Percentiles rank a stretch among this genome's conserved stretches.
Evolutionary conservation across 23 tunicate species (phyloP).

Genomic region (Halocynthia roretzi): DNA sequence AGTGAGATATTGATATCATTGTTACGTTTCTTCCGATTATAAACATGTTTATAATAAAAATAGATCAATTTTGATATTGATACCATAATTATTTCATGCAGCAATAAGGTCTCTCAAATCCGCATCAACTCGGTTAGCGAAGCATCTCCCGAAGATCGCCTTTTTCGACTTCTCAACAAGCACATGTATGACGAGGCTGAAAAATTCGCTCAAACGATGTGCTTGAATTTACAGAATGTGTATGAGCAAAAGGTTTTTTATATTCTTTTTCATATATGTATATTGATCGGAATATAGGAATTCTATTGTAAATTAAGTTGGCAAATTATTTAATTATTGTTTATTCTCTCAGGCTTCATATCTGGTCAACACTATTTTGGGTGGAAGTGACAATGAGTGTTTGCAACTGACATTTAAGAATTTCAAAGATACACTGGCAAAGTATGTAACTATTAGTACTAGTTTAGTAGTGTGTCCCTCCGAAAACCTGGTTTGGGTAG

Average conservation of each 20-base stretch:
- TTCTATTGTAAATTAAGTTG: no score
- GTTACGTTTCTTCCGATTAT: no score
- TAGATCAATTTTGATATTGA: not conserved
- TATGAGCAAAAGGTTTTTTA: constrained; percentile 24
- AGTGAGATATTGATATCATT: no score
- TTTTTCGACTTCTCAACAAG: constrained; percentile 35
- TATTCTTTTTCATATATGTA: not conserved
- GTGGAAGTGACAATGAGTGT: constrained; percentile 7
- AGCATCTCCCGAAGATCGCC: constrained; percentile 47
- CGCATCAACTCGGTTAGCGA: constrained; percentile 25
- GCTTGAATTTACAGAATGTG: constrained; percentile 26
- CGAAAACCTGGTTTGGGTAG: no score
- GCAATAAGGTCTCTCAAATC: not conserved
- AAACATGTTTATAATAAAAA: no score
- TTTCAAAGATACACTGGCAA: not conserved
- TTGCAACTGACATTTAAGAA: not conserved
- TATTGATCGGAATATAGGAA: no score
- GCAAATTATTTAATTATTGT: not conserved
- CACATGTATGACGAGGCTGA: constrained; percentile 45
- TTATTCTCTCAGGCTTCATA: not conserved
- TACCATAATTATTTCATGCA: not conserved
- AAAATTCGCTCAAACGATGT: constrained; percentile 32
- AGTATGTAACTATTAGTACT: not conserved
- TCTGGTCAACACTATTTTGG: not conserved
- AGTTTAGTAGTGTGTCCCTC: no score